Percentiles rank a stretch among this genome's conserved stretches.
Conservation (phyloP, 2,113 vertebrate species). For the Notothenia rossii region DNA sequence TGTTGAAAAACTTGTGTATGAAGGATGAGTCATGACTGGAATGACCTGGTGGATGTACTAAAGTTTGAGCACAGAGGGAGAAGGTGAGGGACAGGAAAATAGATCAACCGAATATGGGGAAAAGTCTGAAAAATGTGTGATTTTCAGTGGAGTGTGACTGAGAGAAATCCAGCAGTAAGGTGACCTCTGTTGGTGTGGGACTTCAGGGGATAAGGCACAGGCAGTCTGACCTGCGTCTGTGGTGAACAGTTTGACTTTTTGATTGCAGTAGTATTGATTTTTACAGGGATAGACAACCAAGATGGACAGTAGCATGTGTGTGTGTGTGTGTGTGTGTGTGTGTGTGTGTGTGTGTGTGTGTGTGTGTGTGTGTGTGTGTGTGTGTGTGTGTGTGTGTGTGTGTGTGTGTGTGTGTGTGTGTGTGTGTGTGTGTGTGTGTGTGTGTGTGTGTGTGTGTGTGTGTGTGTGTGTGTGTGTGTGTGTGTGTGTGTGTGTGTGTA, state of each 20-base stretch:
- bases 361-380: neutral
- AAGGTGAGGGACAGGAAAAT: neutral
- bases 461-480: neutral
- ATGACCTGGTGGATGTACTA: neutral
- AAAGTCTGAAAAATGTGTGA: neutral
- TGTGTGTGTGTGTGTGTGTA: neutral
- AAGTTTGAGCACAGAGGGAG: neutral
- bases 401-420: neutral
- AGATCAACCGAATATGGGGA: neutral
- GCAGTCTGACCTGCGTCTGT: conserved; percentile 16
- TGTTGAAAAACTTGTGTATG: neutral
- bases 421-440: neutral
- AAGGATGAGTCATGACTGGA: conserved; percentile 11
- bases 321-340: neutral
- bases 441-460: neutral
- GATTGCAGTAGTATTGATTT: conserved; percentile 43
- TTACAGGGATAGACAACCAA: neutral
- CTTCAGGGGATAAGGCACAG: conserved; percentile 30
- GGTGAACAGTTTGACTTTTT: conserved; percentile 27
- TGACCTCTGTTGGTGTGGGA: conserved; percentile 26
- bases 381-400: neutral
- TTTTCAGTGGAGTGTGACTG: conserved; percentile 1
- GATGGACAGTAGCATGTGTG: neutral
- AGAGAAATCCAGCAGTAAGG: conserved; percentile 21
- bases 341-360: neutral